These are phyloP conservation scores for Apodemus speciosus DNA, from an alignment of 2,113 vertebrate species.

Conservation along the genomic window DNA sequence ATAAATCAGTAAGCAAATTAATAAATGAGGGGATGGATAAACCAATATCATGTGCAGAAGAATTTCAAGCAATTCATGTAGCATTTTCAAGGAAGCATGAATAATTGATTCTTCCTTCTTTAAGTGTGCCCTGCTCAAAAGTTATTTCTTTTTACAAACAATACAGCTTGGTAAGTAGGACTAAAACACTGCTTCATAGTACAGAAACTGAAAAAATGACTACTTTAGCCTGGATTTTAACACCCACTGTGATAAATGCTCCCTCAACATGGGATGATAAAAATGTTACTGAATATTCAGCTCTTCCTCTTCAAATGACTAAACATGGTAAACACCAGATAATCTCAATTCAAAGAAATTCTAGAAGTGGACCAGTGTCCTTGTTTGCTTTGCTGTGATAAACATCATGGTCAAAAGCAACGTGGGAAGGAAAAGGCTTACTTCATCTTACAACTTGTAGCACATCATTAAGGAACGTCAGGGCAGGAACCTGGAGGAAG, in stretches of 20 bases:
- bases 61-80: background rate
- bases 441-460: background rate
- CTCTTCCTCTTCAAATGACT: background rate
- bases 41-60: background rate
- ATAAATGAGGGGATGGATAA: background rate
- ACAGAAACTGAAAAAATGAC: background rate
- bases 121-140: background rate
- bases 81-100: background rate
- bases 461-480: background rate
- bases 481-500: background rate
- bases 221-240: background rate
- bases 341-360: background rate
- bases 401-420: background rate
- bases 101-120: background rate
- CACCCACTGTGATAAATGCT: background rate
- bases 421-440: background rate
- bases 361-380: background rate
- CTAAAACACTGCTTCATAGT: background rate
- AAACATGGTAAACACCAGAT: background rate
- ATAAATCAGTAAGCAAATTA: background rate
- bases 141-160: background rate
- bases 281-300: background rate
- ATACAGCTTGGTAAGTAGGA: background rate
- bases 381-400: background rate
- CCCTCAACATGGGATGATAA: background rate